phyloP scores from a whole-genome alignment of 2,113 vertebrate species.

The Tupaia chinensis region DNA sequence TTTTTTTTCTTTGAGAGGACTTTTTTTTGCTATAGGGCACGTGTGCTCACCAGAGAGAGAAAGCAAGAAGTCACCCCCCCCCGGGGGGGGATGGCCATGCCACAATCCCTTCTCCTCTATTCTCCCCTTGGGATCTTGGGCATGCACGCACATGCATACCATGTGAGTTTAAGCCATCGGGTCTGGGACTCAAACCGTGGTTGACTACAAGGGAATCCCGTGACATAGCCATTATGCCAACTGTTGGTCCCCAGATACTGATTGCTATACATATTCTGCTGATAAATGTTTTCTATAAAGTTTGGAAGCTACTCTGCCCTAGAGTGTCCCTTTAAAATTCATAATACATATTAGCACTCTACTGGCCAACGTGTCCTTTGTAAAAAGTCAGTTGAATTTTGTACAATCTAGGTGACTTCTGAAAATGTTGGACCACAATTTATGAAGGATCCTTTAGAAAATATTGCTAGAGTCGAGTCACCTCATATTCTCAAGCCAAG shows the following conservation, averaged over 20 bases:
- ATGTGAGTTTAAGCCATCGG: too few relatives aligned
- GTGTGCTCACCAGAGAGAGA: too few relatives aligned
- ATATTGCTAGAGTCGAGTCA: background rate
- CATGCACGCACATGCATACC: too few relatives aligned
- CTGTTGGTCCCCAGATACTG: background rate
- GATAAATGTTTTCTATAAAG: background rate
- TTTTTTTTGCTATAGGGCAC: too few relatives aligned
- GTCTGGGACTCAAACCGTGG: too few relatives aligned
- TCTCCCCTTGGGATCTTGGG: too few relatives aligned
- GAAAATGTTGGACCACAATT: background rate
- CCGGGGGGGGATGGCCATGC: background rate
- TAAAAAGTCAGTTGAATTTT: background rate
- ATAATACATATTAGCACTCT: background rate
- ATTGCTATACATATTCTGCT: background rate
- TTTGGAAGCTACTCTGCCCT: background rate
- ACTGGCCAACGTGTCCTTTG: background rate
- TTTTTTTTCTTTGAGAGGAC: too few relatives aligned
- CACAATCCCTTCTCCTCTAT: too few relatives aligned
- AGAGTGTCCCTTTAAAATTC: background rate
- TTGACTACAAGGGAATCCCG: too few relatives aligned
- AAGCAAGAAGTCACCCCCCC: too few relatives aligned
- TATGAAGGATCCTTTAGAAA: background rate
- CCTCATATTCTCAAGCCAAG: background rate
- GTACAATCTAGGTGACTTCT: background rate
- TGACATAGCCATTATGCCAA: too few relatives aligned